Percentiles rank a stretch among this genome's conserved stretches.
Conservation (phyloP, 2,113 vertebrate species). For the Gallinago media region DNA sequence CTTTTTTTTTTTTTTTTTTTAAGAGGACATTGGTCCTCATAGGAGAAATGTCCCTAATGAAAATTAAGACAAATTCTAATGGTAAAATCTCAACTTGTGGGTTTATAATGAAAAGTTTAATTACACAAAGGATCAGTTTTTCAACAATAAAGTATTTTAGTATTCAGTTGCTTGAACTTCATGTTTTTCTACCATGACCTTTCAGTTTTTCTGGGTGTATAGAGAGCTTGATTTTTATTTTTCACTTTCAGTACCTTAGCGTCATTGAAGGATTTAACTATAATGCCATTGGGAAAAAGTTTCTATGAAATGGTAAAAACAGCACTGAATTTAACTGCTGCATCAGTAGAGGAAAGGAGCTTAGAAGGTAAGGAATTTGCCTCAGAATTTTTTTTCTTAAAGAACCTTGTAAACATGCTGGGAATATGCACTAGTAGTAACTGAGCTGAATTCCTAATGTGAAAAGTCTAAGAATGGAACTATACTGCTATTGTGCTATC, state of each 20-base stretch:
- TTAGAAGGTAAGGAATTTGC: not conserved
- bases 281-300: not conserved
- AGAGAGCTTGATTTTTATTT: not conserved
- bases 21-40: not conserved
- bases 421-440: not conserved
- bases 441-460: not conserved
- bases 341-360: not conserved
- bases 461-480: not conserved
- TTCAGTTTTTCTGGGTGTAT: not conserved
- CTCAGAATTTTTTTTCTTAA: not conserved
- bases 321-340: constrained; percentile 51
- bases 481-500: not conserved
- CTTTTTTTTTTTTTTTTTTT: not conserved
- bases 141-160: not conserved
- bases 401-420: not conserved
- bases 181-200: not conserved
- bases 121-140: not conserved
- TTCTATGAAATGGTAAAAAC: constrained; percentile 15
- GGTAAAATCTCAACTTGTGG: not conserved
- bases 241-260: constrained; percentile 52
- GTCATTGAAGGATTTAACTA: constrained; percentile 48
- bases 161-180: not conserved
- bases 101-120: not conserved
- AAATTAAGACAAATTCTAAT: not conserved
- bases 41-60: not conserved